A percentile compares a stretch with the other conserved stretches of the same genome.
Evolutionary conservation across 92 coral and sea anemone species (phyloP).

Genomic region (Actinostola sp.): DNA sequence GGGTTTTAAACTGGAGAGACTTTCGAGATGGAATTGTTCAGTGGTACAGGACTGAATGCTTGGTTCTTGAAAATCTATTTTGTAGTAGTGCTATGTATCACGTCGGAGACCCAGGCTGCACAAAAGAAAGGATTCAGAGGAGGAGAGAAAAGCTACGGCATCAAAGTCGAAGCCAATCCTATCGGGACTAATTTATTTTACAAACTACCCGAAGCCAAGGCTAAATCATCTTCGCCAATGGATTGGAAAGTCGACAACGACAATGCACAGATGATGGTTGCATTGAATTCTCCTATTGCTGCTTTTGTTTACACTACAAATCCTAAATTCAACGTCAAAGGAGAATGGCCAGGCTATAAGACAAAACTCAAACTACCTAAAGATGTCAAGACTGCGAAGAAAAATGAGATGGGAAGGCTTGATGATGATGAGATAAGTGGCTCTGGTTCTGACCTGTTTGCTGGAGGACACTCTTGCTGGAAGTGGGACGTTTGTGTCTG

Average conservation of each 20-base stretch:
- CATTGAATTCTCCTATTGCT: constrained; percentile 69
- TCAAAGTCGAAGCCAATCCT: constrained; percentile 77
- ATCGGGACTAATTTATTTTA: constrained; percentile 81
- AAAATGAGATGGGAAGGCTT: constrained; percentile 33
- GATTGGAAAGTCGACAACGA: constrained; percentile 92
- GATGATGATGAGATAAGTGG: constrained; percentile 6
- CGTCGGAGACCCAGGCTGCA: constrained; percentile 1
- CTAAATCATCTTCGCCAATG: constrained; percentile 62
- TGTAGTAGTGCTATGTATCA: constrained; percentile 20
- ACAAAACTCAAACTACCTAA: constrained; percentile 66
- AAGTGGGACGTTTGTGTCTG: neutral
- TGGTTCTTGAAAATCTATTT: neutral
- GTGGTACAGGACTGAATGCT: neutral
- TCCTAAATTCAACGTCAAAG: constrained; percentile 87
- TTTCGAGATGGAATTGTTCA: neutral
- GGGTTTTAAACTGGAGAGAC: neutral
- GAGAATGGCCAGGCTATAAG: constrained; percentile 85
- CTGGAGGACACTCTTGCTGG: neutral
- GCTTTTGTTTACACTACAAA: constrained; percentile 65
- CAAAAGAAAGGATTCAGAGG: constrained; percentile 80
- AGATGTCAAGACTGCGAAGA: constrained; percentile 72
- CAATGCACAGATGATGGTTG: constrained; percentile 73
- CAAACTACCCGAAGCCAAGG: constrained; percentile 79
- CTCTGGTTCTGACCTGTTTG: neutral
- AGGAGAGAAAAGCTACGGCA: constrained; percentile 75